These are phyloP conservation scores for Lampris incognitus DNA, from an alignment of 2,113 vertebrate genomes.

Conservation along the genomic window DNA sequence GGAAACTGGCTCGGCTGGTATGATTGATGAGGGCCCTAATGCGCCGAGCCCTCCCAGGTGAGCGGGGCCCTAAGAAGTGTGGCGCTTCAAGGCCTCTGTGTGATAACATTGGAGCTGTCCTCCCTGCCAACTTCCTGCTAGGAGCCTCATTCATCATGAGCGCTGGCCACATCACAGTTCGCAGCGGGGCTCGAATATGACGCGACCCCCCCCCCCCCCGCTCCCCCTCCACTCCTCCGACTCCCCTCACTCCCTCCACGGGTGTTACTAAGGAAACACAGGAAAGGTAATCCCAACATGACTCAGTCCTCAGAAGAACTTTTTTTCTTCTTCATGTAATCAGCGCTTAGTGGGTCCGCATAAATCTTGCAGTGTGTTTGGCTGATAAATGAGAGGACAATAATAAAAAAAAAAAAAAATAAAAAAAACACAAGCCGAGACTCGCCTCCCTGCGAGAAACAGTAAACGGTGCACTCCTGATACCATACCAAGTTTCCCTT, in stretches of 20 bases:
- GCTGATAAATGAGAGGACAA: background rate
- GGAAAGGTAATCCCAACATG: slow-evolving; percentile 27
- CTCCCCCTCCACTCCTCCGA: no score
- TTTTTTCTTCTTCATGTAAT: slow-evolving; percentile 7
- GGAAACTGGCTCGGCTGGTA: slow-evolving; percentile 35
- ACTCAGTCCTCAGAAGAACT: slow-evolving; percentile 37
- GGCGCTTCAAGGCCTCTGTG: slow-evolving; percentile 65
- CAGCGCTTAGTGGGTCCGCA: background rate
- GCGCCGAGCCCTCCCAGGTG: slow-evolving; percentile 62
- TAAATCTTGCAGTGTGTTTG: background rate
- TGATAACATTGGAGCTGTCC: slow-evolving; percentile 73
- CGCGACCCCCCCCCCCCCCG: slow-evolving; percentile 12
- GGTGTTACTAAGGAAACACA: slow-evolving; percentile 25
- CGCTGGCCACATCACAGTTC: slow-evolving; percentile 40
- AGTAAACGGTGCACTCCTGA: no score
- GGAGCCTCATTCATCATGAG: slow-evolving; percentile 75
- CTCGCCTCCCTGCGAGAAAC: no score
- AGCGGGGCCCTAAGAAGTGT: slow-evolving; percentile 60
- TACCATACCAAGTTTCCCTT: no score
- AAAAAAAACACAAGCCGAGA: no score
- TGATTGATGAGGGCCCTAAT: slow-evolving; percentile 73
- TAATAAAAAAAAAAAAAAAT: no score
- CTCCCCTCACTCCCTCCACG: background rate
- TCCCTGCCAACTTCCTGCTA: slow-evolving; percentile 68
- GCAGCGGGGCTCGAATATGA: slow-evolving; percentile 42